Conservation (phyloP, 1,140 invertebrate genomes). For the Euwallacea fornicatus region DNA sequence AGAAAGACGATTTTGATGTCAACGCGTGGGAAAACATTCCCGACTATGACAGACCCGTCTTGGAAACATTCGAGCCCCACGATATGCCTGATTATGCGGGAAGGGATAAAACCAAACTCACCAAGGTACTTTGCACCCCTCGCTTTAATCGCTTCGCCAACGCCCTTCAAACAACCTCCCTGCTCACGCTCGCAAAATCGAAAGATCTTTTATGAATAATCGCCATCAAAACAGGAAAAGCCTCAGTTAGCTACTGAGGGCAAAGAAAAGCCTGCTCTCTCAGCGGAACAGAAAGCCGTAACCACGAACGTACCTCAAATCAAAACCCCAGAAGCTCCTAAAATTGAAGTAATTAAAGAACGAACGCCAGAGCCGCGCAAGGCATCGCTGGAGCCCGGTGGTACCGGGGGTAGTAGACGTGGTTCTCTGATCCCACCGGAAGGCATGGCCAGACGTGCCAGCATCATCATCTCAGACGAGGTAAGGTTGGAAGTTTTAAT, state of each 20-base stretch:
- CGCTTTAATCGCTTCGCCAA: neutral
- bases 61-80: conserved; percentile 65
- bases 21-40: conserved; percentile 73
- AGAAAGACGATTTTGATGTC: conserved; percentile 59
- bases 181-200: neutral
- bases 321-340: conserved; percentile 76
- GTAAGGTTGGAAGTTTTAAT: conserved; percentile 58
- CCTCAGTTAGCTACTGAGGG: conserved; percentile 35
- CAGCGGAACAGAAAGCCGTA: conserved; percentile 43
- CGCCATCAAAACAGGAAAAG: conserved; percentile 27
- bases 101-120: conserved; percentile 51
- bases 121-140: conserved; percentile 45
- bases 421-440: conserved; percentile 84
- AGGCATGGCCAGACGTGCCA: conserved; percentile 79
- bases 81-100: conserved; percentile 47
- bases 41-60: conserved; percentile 68
- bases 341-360: conserved; percentile 82
- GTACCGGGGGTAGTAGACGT: conserved; percentile 69
- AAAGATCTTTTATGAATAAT: neutral
- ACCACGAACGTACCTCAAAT: conserved; percentile 69
- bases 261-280: conserved; percentile 38
- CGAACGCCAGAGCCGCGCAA: conserved; percentile 74
- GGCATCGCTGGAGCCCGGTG: conserved; percentile 74
- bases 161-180: neutral
- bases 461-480: conserved; percentile 91